Evolutionary conservation across 2,888 invertebrate species (phyloP), one percentile per base, ranked within the genome.

Genomic region (Diaphora mendica): DNA sequence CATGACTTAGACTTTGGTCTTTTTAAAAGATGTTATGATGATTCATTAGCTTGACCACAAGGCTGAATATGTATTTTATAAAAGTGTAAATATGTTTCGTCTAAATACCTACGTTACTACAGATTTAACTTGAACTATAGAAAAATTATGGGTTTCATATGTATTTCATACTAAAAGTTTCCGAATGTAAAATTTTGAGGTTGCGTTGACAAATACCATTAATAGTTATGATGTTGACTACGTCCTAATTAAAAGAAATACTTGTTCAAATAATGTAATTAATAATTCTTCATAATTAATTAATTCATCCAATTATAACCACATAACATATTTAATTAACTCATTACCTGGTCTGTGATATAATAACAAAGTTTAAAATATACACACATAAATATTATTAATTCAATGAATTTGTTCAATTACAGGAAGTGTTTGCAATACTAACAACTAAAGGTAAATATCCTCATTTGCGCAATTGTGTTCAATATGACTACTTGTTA

Each of bases 1-100:
- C 30, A 65, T 51, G 65, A 71, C 35, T 71, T 51, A 70, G 51
- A 15, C 26, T 26, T 13, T 59, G 20, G 30, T 44, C 44, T 67
- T 67, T 67, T 44, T 44, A 67, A 59, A 44, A n/a, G 15, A 44
- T 44, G 26, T 20, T 17, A 30, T 17, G 44, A 17, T 26, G 30
- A 3, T 20, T 42, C 59, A 59, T 59, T 59, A 13, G 15, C 59
- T 59, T n/a, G 4, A 26, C 26, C 59, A 26, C n/a, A 59, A 59
- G 26, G n/a, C 59, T 26, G n/a, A 59, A 15, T 15, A 26, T 59
- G 26, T 26, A 1, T 13, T 59, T 15, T 15, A 13, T 59, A 11
- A 7, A 23, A 51, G 1, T 17, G 44, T 44, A 44, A 44, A 23
- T 55, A 55, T 55, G n/a, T n/a, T 55, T 55, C 9, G 3, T 55